These are phyloP conservation scores for Amphipyra tragopoginis DNA, from an alignment of 2,888 invertebrate species.

Conservation along the genomic window DNA sequence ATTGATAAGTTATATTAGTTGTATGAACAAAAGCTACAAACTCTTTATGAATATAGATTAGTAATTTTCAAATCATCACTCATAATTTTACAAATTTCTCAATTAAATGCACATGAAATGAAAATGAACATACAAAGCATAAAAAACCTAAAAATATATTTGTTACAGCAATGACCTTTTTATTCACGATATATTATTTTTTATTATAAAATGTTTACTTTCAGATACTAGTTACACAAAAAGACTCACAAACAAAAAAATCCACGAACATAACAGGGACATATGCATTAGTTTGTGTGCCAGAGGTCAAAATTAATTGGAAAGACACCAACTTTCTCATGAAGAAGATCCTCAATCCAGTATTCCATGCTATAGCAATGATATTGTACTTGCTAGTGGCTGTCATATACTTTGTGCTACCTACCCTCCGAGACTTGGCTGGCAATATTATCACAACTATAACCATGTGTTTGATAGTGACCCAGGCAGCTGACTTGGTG, in stretches of 20 bases:
- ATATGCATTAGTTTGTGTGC: constrained; percentile 93
- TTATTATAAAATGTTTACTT: constrained; percentile 58
- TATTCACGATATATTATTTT: constrained; percentile 1
- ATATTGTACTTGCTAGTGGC: constrained; percentile 93
- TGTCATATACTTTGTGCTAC: constrained; percentile 95
- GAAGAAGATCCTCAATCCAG: constrained; percentile 93
- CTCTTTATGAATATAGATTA: too few species aligned
- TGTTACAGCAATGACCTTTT: too few species aligned
- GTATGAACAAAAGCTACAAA: too few species aligned
- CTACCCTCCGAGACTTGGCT: constrained; percentile 94
- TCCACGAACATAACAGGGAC: constrained; percentile 85
- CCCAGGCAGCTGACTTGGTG: constrained; percentile 94
- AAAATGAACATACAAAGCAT: background rate
- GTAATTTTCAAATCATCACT: too few species aligned
- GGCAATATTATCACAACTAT: constrained; percentile 96
- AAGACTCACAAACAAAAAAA: constrained; percentile 73
- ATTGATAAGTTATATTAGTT: background rate
- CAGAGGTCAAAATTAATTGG: constrained; percentile 93
- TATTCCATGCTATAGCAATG: constrained; percentile 93
- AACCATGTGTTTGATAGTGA: constrained; percentile 93
- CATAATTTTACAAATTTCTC: too few species aligned
- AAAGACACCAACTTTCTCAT: constrained; percentile 93
- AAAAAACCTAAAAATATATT: background rate
- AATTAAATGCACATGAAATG: too few species aligned
- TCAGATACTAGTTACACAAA: constrained; percentile 82